These are phyloP conservation scores for Tetramorium parvispinum DNA, from an alignment of 1,140 invertebrate genomes.

Conservation along the genomic window DNA sequence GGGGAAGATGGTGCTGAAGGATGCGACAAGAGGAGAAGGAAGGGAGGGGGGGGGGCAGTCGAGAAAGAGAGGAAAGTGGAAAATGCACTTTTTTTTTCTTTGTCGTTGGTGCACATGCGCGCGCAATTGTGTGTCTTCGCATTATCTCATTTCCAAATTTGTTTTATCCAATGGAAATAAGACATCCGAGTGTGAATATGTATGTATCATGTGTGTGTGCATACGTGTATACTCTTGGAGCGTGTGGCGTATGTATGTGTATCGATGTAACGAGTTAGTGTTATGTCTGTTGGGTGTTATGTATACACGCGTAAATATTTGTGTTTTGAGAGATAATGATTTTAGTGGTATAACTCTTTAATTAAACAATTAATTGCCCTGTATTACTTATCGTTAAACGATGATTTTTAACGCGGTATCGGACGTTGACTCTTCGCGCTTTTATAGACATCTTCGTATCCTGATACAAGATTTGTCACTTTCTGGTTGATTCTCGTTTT, in stretches of 20 bases:
- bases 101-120: slow-evolving; percentile 70
- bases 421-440: slow-evolving; percentile 84
- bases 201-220: slow-evolving; percentile 45
- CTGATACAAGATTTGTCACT: slow-evolving; percentile 84
- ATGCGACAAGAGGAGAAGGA: slow-evolving; percentile 42
- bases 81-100: slow-evolving; percentile 65
- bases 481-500: slow-evolving; percentile 75
- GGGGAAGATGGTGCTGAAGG: not conserved
- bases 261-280: slow-evolving; percentile 53
- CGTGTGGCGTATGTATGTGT: slow-evolving; percentile 48
- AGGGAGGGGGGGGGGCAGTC: slow-evolving; percentile 54
- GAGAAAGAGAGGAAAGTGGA: slow-evolving; percentile 71
- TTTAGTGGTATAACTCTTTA: slow-evolving; percentile 75
- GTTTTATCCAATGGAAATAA: slow-evolving; percentile 68
- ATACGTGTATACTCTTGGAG: slow-evolving; percentile 44
- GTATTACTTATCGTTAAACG: slow-evolving; percentile 77
- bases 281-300: slow-evolving; percentile 41
- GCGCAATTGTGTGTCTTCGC: slow-evolving; percentile 58
- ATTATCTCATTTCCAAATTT: slow-evolving; percentile 58
- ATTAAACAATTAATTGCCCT: slow-evolving; percentile 77
- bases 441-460: slow-evolving; percentile 84
- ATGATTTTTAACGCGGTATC: slow-evolving; percentile 73
- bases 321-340: slow-evolving; percentile 74
- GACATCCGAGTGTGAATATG: slow-evolving; percentile 45
- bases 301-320: slow-evolving; percentile 60